phyloP scores from a whole-genome alignment of 1,140 invertebrate genomes.

The Lutraria rhynchaena region DNA sequence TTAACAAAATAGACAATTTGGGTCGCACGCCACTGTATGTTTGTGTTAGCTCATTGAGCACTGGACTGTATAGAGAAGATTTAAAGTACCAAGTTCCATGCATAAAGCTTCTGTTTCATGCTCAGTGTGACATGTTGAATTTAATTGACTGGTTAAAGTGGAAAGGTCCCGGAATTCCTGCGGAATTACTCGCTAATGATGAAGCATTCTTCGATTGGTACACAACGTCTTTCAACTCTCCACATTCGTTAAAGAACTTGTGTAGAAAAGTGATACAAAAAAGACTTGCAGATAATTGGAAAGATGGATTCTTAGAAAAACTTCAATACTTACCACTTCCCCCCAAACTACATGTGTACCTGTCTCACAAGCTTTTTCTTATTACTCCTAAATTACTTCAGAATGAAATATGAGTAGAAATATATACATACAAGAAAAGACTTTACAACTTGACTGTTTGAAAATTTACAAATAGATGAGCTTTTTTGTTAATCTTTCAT shows the following conservation, averaged over 20 bases:
- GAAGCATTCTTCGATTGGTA: conserved; percentile 79
- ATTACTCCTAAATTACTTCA: conserved; percentile 59
- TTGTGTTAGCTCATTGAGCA: conserved; percentile 80
- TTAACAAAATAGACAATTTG: conserved; percentile 77
- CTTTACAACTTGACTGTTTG: no score
- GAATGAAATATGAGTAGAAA: conserved; percentile 39
- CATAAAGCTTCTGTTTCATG: conserved; percentile 76
- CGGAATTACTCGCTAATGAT: conserved; percentile 76
- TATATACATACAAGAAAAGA: no score
- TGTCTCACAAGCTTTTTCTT: conserved; percentile 75
- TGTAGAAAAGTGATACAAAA: conserved; percentile 80
- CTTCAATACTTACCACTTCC: conserved; percentile 70
- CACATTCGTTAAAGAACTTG: conserved; percentile 77
- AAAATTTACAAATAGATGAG: no score
- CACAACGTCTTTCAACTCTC: conserved; percentile 75
- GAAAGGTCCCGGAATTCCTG: conserved; percentile 80
- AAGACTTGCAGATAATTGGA: conserved; percentile 67
- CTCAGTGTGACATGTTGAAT: conserved; percentile 81
- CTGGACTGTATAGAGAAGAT: conserved; percentile 81
- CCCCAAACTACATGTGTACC: conserved; percentile 67
- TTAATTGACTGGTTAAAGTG: conserved; percentile 80
- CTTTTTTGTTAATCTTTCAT: no score
- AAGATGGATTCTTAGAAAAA: conserved; percentile 63
- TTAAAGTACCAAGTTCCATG: conserved; percentile 79
- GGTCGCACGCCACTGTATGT: conserved; percentile 81